Percentiles rank a stretch among this genome's conserved stretches.
Conservation (phyloP, 2,113 vertebrate genomes). For the Redunca redunca region DNA sequence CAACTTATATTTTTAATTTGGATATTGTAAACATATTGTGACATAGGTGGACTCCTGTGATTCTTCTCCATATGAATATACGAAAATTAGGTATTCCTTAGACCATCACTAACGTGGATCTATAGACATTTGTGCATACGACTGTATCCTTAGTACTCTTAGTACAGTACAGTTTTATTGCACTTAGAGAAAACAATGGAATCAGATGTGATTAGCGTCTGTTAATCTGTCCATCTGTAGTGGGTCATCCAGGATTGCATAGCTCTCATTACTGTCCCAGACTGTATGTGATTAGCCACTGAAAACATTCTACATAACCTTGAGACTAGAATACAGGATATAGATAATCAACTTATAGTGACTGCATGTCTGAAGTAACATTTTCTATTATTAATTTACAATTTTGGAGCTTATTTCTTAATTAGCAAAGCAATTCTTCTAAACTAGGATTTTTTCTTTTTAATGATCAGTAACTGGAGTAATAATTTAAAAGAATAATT, state of each 20-base stretch:
- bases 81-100: slow-evolving; percentile 77
- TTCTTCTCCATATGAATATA: slow-evolving; percentile 74
- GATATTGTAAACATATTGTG: slow-evolving; percentile 37
- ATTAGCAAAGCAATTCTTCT: not conserved
- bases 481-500: slow-evolving; percentile 54
- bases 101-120: slow-evolving; percentile 41
- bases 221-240: slow-evolving; percentile 86
- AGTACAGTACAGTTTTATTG: slow-evolving; percentile 56
- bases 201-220: slow-evolving; percentile 82
- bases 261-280: slow-evolving; percentile 71
- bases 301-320: slow-evolving; percentile 74
- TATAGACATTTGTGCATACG: slow-evolving; percentile 58
- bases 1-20: slow-evolving; percentile 50
- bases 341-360: slow-evolving; percentile 73
- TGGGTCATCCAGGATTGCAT: slow-evolving; percentile 67
- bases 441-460: slow-evolving; percentile 26
- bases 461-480: not conserved
- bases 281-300: slow-evolving; percentile 72
- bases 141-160: slow-evolving; percentile 12
- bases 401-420: not conserved
- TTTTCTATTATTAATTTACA: slow-evolving; percentile 46
- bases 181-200: slow-evolving; percentile 68
- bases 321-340: slow-evolving; percentile 72
- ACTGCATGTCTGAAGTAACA: slow-evolving; percentile 63
- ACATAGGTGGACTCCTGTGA: slow-evolving; percentile 40